A percentile compares a stretch with the other conserved stretches of the same genome.
Conservation (phyloP, 2,888 invertebrate genomes). For the Lycophotia porphyrea region DNA sequence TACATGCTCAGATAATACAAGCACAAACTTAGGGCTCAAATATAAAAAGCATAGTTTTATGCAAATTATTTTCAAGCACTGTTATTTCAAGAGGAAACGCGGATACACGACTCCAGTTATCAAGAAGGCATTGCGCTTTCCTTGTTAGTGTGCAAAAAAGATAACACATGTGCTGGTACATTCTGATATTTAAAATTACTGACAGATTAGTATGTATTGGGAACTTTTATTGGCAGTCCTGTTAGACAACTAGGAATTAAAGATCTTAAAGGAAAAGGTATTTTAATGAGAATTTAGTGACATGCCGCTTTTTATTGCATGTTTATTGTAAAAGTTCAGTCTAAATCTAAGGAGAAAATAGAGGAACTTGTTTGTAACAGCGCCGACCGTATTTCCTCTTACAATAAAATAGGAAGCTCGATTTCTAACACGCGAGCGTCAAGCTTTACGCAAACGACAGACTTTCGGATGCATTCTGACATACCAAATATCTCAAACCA, state of each 20-base stretch:
- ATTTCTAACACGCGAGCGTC: constrained; percentile 1
- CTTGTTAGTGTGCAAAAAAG: not conserved
- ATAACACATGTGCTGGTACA: not conserved
- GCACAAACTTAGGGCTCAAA: constrained; percentile 24
- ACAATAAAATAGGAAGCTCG: constrained; percentile 28
- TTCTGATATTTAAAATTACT: not conserved
- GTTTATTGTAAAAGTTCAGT: not conserved
- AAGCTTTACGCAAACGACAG: constrained; percentile 18
- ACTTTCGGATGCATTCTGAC: constrained; percentile 9
- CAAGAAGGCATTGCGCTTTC: constrained; percentile 4
- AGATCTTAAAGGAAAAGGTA: not conserved
- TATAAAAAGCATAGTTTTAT: constrained; percentile 30
- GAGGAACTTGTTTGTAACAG: constrained; percentile 8
- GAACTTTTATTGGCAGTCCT: not conserved
- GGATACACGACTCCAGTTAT: not conserved
- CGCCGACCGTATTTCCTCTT: constrained; percentile 36
- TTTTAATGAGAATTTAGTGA: not conserved
- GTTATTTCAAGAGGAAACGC: constrained; percentile 46
- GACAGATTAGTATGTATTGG: not conserved
- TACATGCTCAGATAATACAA: constrained; percentile 31
- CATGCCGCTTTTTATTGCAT: too few species aligned
- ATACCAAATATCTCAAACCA: not conserved
- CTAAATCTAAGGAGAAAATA: not conserved
- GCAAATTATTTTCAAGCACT: constrained; percentile 44
- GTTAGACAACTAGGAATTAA: not conserved